A percentile compares a stretch with the other conserved stretches of the same genome.
These are phyloP conservation scores for Menura novaehollandiae DNA, from an alignment of 2,113 vertebrate species.

Conservation along the genomic window DNA sequence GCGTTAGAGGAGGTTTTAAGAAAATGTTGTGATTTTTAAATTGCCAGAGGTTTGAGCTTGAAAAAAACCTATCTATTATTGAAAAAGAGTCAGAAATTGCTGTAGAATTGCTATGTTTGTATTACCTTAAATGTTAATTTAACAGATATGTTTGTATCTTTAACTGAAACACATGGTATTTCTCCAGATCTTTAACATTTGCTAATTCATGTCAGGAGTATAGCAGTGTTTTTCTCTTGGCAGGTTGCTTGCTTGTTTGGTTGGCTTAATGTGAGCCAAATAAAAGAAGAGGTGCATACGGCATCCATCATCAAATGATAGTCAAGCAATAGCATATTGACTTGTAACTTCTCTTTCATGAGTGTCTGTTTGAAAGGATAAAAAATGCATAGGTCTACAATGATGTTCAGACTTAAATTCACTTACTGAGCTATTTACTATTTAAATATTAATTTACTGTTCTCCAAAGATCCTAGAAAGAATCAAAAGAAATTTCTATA, in stretches of 20 bases:
- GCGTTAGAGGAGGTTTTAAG: neutral
- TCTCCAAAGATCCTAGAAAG: neutral
- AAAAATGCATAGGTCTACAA: neutral
- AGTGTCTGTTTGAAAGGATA: neutral
- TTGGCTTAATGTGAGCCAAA: neutral
- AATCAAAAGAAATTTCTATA: neutral
- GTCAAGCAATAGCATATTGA: neutral
- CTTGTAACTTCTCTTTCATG: neutral
- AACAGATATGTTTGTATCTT: neutral
- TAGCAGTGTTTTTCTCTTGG: neutral
- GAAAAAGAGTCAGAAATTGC: neutral
- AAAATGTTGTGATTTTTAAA: neutral
- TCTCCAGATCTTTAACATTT: neutral
- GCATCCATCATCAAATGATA: neutral
- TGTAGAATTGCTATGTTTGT: neutral
- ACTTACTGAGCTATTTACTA: neutral
- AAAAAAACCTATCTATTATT: neutral
- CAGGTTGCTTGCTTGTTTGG: neutral
- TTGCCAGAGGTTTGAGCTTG: neutral
- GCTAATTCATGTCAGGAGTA: neutral
- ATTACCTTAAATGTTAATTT: neutral
- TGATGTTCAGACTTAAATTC: neutral
- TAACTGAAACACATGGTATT: neutral
- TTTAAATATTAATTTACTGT: neutral
- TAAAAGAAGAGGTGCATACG: neutral